Percentiles rank a stretch among this genome's conserved stretches.
These are phyloP conservation scores for Nyctalus aviator DNA, from an alignment of 2,797 vertebrate species.

Conservation along the genomic window DNA sequence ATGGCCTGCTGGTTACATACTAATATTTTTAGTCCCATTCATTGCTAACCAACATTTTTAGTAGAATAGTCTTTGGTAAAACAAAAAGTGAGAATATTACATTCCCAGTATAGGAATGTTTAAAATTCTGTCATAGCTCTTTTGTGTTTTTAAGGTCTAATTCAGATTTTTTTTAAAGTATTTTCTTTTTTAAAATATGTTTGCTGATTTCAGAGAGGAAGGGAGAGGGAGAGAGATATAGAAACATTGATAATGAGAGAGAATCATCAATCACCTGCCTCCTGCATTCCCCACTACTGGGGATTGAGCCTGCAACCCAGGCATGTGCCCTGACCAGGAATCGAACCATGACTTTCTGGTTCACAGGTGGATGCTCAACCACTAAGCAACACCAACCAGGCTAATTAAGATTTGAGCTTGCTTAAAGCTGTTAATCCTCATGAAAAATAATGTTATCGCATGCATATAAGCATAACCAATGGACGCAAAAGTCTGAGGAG, in stretches of 20 bases:
- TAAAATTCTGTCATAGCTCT: neutral
- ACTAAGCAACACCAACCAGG: neutral
- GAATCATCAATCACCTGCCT: too few relatives aligned
- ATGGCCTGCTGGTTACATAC: neutral
- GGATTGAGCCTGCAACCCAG: too few relatives aligned
- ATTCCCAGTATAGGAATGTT: neutral
- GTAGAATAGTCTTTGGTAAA: neutral
- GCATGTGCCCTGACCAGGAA: too few relatives aligned
- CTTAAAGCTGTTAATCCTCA: constrained; percentile 39
- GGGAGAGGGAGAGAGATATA: too few relatives aligned
- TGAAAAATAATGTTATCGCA: neutral
- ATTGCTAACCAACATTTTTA: constrained; percentile 16
- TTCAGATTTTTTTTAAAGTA: neutral
- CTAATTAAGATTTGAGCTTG: constrained; percentile 38
- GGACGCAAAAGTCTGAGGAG: too few relatives aligned
- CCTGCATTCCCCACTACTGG: too few relatives aligned
- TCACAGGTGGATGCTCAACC: neutral
- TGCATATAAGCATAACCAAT: too few relatives aligned
- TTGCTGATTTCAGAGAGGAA: neutral
- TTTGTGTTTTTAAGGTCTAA: neutral
- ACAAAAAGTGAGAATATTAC: constrained; percentile 9
- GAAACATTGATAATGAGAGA: too few relatives aligned
- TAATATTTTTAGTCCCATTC: constrained; percentile 8
- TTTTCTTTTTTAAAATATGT: too few relatives aligned
- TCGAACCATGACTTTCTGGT: neutral